These are phyloP conservation scores for Drosophila asahinai DNA, from an alignment of 1,140 invertebrate genomes.

Conservation along the genomic window DNA sequence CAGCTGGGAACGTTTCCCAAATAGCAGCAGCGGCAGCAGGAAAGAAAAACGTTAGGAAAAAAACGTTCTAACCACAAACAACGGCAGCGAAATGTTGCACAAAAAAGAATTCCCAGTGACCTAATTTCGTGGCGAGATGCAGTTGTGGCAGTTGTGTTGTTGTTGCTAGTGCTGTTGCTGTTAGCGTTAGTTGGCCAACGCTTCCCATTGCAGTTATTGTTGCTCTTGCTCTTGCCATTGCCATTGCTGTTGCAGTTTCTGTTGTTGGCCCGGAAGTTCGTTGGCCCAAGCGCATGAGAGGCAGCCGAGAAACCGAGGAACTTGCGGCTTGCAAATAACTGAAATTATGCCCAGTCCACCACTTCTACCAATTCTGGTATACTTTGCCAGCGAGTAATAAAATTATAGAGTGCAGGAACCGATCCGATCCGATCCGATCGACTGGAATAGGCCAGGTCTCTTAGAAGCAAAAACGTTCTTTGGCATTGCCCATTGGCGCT, in stretches of 20 bases:
- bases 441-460: conserved; percentile 23
- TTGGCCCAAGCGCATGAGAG: conserved; percentile 73
- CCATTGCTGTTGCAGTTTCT: conserved; percentile 18
- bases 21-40: conserved; percentile 33
- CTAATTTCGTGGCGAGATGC: conserved; percentile 70
- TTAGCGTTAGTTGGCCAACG: conserved; percentile 71
- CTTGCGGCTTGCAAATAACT: conserved; percentile 75
- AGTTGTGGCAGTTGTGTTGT: conserved; percentile 59
- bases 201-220: conserved; percentile 32
- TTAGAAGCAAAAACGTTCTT: conserved; percentile 12
- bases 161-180: conserved; percentile 55
- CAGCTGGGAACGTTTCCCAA: conserved; percentile 53
- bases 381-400: conserved; percentile 35
- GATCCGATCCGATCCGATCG: conserved; percentile 16
- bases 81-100: conserved; percentile 53
- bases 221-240: background rate
- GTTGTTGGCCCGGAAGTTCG: conserved; percentile 76
- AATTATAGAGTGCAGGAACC: conserved; percentile 44
- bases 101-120: conserved; percentile 79
- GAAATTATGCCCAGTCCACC: conserved; percentile 60
- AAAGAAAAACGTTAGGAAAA: conserved; percentile 58
- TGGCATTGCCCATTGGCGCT: conserved; percentile 25
- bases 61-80: conserved; percentile 52
- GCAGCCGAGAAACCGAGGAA: conserved; percentile 43
- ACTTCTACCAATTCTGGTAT: conserved; percentile 15